Conservation (phyloP, 2,797 vertebrate species). For the Sebastes nivosus region DNA sequence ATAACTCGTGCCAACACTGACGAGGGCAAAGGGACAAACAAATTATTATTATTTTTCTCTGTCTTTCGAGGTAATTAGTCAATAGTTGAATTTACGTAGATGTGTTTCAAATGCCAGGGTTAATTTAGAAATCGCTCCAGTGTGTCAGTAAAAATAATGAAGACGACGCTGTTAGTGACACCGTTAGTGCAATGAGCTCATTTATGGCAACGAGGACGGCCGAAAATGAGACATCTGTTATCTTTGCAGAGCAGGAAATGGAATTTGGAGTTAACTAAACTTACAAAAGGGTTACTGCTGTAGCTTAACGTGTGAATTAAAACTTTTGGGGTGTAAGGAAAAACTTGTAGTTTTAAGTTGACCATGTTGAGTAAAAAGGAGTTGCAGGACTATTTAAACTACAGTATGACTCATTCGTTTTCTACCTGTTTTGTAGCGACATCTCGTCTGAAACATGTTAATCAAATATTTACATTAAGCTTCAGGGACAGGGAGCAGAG, state of each 20-base stretch:
- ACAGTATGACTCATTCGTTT: not conserved
- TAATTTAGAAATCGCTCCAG: conserved; percentile 46
- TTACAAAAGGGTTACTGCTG: not conserved
- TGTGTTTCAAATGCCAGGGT: conserved; percentile 54
- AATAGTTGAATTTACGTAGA: conserved; percentile 28
- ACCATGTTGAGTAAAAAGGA: not conserved
- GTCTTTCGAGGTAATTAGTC: conserved; percentile 43
- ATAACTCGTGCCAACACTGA: conserved; percentile 4
- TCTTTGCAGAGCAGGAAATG: conserved; percentile 47
- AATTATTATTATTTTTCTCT: not conserved
- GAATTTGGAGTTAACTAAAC: conserved; percentile 9
- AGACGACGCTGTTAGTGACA: conserved; percentile 34
- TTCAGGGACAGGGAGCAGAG: not conserved
- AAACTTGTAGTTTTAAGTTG: not conserved
- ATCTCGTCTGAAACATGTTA: not conserved
- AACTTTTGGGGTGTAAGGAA: not conserved
- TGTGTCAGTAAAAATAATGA: conserved; percentile 53
- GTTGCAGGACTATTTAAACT: not conserved
- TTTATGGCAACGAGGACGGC: conserved; percentile 25
- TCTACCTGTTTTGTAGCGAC: not conserved
- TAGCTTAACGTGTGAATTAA: not conserved
- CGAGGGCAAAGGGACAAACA: conserved; percentile 12
- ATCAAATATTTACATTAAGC: not conserved
- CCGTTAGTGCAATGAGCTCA: conserved; percentile 34
- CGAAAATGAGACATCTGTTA: conserved; percentile 43